Conservation (phyloP, 2,797 vertebrate species). For the Sebastiscus albofasciatus region DNA sequence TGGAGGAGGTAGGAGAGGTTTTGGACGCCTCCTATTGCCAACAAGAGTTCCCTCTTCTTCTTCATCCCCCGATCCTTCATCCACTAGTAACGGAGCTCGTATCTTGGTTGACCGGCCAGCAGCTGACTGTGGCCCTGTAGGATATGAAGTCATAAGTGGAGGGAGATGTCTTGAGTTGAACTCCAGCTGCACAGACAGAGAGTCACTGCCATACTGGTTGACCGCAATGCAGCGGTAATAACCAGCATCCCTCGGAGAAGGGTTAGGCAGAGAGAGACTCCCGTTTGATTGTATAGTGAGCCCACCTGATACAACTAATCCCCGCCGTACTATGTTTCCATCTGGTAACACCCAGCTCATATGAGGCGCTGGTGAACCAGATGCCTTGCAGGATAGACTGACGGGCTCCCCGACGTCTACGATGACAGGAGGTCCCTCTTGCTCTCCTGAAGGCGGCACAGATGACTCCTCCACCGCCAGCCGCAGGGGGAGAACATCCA, state of each 20-base stretch:
- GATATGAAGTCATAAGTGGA: conserved; percentile 60
- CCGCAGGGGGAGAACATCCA: conserved; percentile 80
- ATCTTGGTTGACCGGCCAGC: conserved; percentile 78
- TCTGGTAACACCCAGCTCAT: conserved; percentile 91
- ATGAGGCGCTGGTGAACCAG: conserved; percentile 84
- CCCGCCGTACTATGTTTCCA: conserved; percentile 71
- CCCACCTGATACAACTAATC: conserved; percentile 68
- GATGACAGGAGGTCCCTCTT: conserved; percentile 68
- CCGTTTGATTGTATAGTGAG: conserved; percentile 84
- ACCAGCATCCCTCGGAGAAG: conserved; percentile 83
- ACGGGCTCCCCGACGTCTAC: conserved; percentile 83
- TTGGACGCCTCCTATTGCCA: conserved; percentile 21
- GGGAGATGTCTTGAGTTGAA: conserved; percentile 77
- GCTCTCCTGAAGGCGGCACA: conserved; percentile 68
- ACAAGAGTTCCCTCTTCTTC: conserved; percentile 13
- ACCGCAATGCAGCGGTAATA: conserved; percentile 90
- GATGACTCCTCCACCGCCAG: conserved; percentile 84
- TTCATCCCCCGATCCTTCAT: conserved; percentile 86
- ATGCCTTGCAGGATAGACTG: conserved; percentile 81
- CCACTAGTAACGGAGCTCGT: conserved; percentile 74
- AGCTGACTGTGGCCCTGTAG: conserved; percentile 75
- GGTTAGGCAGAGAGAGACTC: conserved; percentile 83
- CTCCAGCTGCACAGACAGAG: conserved; percentile 80
- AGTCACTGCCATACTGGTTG: conserved; percentile 87
- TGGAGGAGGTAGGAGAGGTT: conserved; percentile 13